These are phyloP conservation scores for Pocillopora damicornis DNA, from an alignment of 64 coral and sea anemone genomes.

Conservation along the genomic window DNA sequence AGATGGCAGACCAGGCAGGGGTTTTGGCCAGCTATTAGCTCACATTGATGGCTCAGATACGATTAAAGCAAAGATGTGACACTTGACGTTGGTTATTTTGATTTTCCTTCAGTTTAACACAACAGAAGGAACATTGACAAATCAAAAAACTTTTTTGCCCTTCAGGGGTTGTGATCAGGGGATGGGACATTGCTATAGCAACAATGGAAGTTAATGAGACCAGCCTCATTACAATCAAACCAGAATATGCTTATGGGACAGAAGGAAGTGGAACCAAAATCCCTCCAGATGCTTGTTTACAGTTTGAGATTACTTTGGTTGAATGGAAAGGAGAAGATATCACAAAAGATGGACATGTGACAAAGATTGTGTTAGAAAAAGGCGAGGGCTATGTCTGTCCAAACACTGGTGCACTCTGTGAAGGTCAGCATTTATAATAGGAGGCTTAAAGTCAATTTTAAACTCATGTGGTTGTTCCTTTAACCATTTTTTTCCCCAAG, in stretches of 20 bases:
- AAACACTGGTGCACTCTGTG: slow-evolving; percentile 41
- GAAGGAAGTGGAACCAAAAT: slow-evolving; percentile 39
- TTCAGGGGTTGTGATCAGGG: slow-evolving; percentile 48
- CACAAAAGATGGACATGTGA: slow-evolving; percentile 55
- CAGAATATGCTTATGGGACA: slow-evolving; percentile 57
- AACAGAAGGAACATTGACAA: not conserved
- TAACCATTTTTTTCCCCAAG: no score
- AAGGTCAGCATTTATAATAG: slow-evolving; percentile 22
- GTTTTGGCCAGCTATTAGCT: no score
- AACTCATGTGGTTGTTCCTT: no score
- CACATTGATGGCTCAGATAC: no score
- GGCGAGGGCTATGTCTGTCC: slow-evolving; percentile 50
- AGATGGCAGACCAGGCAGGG: no score
- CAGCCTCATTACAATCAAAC: slow-evolving; percentile 14
- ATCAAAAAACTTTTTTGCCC: not conserved
- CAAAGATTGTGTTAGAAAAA: slow-evolving; percentile 41
- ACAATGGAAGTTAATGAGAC: slow-evolving; percentile 47
- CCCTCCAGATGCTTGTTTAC: slow-evolving; percentile 39
- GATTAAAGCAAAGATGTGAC: no score
- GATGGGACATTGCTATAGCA: slow-evolving; percentile 53
- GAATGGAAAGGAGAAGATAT: slow-evolving; percentile 53
- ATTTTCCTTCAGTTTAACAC: no score
- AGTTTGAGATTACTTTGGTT: slow-evolving; percentile 46
- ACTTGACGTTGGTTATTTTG: no score
- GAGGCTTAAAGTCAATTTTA: no score